These are phyloP conservation scores for Orchestes rusci DNA, from an alignment of 2,888 invertebrate genomes.

Conservation along the genomic window DNA sequence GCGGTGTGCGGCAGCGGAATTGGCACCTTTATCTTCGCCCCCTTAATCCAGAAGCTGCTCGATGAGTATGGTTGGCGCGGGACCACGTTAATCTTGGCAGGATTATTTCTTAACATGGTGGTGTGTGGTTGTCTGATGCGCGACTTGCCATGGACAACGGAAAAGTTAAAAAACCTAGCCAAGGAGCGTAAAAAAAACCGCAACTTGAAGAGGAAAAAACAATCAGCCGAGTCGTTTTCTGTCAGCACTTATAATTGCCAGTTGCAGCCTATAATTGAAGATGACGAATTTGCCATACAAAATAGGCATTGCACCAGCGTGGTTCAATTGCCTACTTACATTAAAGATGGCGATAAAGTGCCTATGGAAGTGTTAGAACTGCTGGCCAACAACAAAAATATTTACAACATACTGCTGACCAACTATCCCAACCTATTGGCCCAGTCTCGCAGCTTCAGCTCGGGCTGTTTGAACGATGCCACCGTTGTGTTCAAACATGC, in stretches of 20 bases:
- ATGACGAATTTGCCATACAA: conserved; percentile 35
- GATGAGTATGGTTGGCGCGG: conserved; percentile 78
- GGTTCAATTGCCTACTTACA: conserved; percentile 77
- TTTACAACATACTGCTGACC: conserved; percentile 64
- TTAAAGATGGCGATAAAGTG: conserved; percentile 69
- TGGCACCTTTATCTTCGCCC: conserved; percentile 82
- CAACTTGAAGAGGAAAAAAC: conserved; percentile 49
- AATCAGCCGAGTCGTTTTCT: conserved; percentile 63
- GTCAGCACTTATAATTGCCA: conserved; percentile 59
- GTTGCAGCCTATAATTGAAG: conserved; percentile 47
- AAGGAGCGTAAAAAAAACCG: conserved; percentile 56
- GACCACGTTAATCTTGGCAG: conserved; percentile 73
- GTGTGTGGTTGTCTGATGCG: conserved; percentile 77
- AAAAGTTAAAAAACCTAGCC: conserved; percentile 54
- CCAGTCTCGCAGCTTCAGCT: conserved; percentile 66
- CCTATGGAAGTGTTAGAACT: conserved; percentile 69
- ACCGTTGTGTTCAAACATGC: conserved; percentile 35
- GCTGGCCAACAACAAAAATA: conserved; percentile 60
- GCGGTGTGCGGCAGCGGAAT: conserved; percentile 84
- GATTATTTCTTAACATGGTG: conserved; percentile 71
- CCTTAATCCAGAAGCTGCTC: conserved; percentile 65
- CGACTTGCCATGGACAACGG: conserved; percentile 63
- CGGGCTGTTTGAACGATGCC: conserved; percentile 48
- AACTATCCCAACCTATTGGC: conserved; percentile 69
- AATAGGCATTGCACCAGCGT: conserved; percentile 68